Evolutionary conservation across 2,888 invertebrate genomes (phyloP).

Genomic region (Uloborus plumipes): DNA sequence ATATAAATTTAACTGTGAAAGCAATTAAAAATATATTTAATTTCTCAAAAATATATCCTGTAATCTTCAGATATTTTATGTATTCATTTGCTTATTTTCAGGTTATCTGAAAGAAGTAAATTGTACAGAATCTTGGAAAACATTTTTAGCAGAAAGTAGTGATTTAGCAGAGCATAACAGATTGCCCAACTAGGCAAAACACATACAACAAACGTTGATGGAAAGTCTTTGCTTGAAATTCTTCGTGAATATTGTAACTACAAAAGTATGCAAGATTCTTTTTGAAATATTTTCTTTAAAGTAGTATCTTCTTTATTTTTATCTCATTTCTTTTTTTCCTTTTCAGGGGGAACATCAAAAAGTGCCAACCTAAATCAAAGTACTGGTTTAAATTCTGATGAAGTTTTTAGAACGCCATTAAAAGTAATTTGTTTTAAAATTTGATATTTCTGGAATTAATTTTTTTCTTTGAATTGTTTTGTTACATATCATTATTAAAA

Average conservation of each 20-base stretch:
- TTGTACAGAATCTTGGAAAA: slow-evolving; percentile 40
- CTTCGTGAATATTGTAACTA: slow-evolving; percentile 38
- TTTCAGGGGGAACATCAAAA: slow-evolving; percentile 1
- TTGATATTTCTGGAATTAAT: too few relatives aligned
- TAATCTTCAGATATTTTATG: too few relatives aligned
- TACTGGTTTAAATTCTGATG: too few relatives aligned
- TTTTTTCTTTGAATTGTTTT: too few relatives aligned
- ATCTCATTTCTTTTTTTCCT: background rate
- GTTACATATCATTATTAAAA: too few relatives aligned
- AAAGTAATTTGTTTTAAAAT: too few relatives aligned
- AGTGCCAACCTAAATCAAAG: background rate
- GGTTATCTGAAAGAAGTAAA: slow-evolving; percentile 45
- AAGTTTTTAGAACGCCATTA: too few relatives aligned
- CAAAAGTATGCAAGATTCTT: slow-evolving; percentile 15
- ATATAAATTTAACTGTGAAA: too few relatives aligned
- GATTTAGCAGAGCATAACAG: slow-evolving; percentile 36
- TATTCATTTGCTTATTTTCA: background rate
- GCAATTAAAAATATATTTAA: too few relatives aligned
- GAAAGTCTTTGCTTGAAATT: slow-evolving; percentile 45
- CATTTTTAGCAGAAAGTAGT: slow-evolving; percentile 34
- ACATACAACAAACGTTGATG: slow-evolving; percentile 37
- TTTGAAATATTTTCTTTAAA: too few relatives aligned
- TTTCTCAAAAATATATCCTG: too few relatives aligned
- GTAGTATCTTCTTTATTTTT: too few relatives aligned
- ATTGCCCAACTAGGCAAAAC: slow-evolving; percentile 20